Base-by-base conservation (phyloP, 2,113 vertebrate genomes). In the Sciurus niger region DNA sequence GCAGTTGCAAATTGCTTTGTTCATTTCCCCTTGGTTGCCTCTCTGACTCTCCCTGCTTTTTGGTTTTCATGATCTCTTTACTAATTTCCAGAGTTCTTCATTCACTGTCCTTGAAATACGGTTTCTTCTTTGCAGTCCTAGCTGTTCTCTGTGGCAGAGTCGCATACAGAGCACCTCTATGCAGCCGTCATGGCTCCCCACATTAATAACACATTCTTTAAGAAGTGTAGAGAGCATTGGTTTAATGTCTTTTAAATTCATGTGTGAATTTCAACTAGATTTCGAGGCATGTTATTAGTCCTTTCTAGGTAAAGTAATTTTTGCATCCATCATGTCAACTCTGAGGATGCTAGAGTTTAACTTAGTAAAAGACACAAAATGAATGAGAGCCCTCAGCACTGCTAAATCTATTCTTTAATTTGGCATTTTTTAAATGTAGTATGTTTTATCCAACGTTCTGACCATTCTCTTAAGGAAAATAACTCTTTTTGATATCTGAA, bases 401-500 rank as follows among this genome's bases (percentile, higher is more conserved):
- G 25, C 16, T 67, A 46, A 53, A 34, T 63, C 79, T 94, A 40
- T 32, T 48, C 30, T 70, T 58, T 70, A 78, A 51, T 37, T 89
- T 68, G 60, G 34, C 20, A n/a, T 68, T 85, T 58, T 40, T 43
- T 70, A 20, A 25, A 28, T 79, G 37, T 34, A 63, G 53, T 74
- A 24, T 58, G 51, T 88, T 76, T 92, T 67, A 24, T 88, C 67
- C 89, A 89, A 80, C n/a, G 73, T 14, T 37, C 48, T 84, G 51
- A 40, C 51, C 12, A 86, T 73, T 67, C 55, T 85, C 17, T 74
- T 65, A 74, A 84, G 58, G 40, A 67, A 88, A 89, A n/a, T 67
- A 34, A 86, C n/a, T 96, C 60, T 83, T n/a, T n/a, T 65, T 58
- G 20, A 70, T 48, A 92, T n/a, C 32, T 79, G 85, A 96, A 91